Percentiles rank a stretch among this genome's conserved stretches.
Conservation (phyloP, 2,888 invertebrate species). For the Eupelmus urozonus region DNA sequence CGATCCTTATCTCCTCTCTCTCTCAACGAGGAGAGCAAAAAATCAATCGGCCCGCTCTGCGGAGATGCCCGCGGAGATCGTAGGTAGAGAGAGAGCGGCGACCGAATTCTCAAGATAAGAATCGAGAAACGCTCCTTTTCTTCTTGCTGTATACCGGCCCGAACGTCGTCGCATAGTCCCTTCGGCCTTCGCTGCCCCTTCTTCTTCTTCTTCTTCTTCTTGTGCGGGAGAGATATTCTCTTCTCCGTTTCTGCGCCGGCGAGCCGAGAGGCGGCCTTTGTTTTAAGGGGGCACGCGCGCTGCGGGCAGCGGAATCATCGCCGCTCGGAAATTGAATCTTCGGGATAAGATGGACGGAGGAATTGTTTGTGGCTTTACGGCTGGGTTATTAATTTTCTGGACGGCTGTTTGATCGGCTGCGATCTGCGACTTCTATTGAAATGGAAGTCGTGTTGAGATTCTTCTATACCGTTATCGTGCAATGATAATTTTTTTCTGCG, state of each 20-base stretch:
- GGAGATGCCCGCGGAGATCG: constrained; percentile 18
- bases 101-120: constrained; percentile 58
- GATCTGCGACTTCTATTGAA: too few relatives aligned
- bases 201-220: constrained; percentile 31
- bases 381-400: too few relatives aligned
- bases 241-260: background rate
- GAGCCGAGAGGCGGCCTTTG: too few relatives aligned
- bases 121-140: constrained; percentile 41
- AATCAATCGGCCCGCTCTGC: constrained; percentile 48
- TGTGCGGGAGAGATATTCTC: constrained; percentile 37
- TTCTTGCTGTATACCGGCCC: background rate
- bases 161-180: background rate
- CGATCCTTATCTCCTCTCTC: constrained; percentile 40
- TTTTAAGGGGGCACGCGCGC: too few relatives aligned
- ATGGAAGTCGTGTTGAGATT: too few relatives aligned
- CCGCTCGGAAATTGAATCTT: too few relatives aligned
- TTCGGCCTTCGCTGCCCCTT: constrained; percentile 22
- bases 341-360: too few relatives aligned
- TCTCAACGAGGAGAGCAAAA: constrained; percentile 16
- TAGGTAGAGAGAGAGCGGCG: constrained; percentile 18
- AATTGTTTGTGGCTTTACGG: too few relatives aligned
- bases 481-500: too few relatives aligned
- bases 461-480: too few relatives aligned
- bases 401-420: too few relatives aligned
- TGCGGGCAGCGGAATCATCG: too few relatives aligned